Percentiles rank a stretch among this genome's conserved stretches.
Conservation (phyloP, 92 coral and sea anemone genomes). For the Palythoa grandiflora region DNA sequence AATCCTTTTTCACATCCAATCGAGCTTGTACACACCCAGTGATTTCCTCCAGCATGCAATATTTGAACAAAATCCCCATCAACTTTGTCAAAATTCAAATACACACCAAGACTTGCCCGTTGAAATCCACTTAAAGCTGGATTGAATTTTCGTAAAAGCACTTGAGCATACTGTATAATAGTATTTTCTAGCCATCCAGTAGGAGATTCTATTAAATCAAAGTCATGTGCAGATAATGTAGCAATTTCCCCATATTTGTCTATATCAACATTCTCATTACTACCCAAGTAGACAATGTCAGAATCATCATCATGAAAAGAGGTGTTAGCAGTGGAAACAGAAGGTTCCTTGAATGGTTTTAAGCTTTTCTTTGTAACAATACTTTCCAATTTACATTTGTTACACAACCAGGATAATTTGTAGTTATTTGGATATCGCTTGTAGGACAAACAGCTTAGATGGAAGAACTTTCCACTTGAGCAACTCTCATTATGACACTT, state of each 20-base stretch:
- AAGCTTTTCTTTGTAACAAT: background rate
- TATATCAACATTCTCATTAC: background rate
- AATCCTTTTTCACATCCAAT: constrained; percentile 48
- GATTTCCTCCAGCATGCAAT: constrained; percentile 48
- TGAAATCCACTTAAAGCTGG: constrained; percentile 58
- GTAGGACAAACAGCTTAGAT: constrained; percentile 51
- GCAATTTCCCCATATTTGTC: background rate
- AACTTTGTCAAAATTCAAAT: constrained; percentile 49
- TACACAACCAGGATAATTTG: constrained; percentile 63
- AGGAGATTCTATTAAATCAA: constrained; percentile 31
- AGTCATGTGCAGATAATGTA: background rate
- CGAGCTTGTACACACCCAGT: constrained; percentile 65
- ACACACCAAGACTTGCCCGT: constrained; percentile 56
- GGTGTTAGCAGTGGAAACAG: constrained; percentile 6
- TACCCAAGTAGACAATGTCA: constrained; percentile 3
- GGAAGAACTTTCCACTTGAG: constrained; percentile 55
- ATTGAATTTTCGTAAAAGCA: constrained; percentile 51
- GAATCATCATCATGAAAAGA: constrained; percentile 3
- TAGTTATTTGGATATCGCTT: constrained; percentile 57
- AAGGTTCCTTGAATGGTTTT: background rate
- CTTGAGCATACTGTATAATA: constrained; percentile 63
- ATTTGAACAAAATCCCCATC: constrained; percentile 62
- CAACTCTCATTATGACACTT: constrained; percentile 58
- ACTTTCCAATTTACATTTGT: constrained; percentile 28
- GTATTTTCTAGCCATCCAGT: constrained; percentile 73